Evolutionary conservation across 2,888 invertebrate species (phyloP).

Genomic region (Hirtodrosophila histrioides): DNA sequence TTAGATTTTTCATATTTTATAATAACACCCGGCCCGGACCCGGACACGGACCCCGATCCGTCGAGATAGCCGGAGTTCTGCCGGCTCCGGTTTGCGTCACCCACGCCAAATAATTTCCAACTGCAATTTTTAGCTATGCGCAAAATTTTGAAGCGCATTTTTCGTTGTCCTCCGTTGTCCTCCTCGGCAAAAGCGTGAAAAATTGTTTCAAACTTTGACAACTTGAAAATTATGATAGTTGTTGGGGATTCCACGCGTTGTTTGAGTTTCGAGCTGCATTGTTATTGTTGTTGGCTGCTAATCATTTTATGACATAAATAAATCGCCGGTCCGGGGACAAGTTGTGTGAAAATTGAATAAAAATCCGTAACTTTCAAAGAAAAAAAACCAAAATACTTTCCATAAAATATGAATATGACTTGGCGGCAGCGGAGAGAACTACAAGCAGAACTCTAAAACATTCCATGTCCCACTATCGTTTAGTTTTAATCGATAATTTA

Average conservation of each 20-base stretch:
- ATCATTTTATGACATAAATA: constrained; percentile 72
- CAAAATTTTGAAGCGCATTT: constrained; percentile 57
- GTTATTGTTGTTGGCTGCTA: constrained; percentile 44
- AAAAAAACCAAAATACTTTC: no score
- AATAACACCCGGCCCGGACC: constrained; percentile 25
- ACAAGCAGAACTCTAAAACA: no score
- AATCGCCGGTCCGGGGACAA: constrained; percentile 48
- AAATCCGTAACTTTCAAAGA: constrained; percentile 30
- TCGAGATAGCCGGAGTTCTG: background rate
- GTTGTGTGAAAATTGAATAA: constrained; percentile 57
- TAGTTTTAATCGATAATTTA: no score
- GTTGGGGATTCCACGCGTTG: constrained; percentile 12
- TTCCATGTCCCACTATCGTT: no score
- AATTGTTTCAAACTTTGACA: constrained; percentile 76
- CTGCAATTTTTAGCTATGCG: constrained; percentile 49
- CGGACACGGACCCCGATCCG: background rate
- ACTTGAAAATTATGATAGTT: constrained; percentile 65
- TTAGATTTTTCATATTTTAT: constrained; percentile 37
- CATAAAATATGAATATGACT: no score
- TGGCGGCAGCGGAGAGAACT: no score
- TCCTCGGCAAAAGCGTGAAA: constrained; percentile 66
- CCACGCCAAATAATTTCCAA: constrained; percentile 30
- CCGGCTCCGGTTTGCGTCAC: background rate
- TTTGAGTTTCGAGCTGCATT: constrained; percentile 12
- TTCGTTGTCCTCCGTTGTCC: constrained; percentile 22